Evolutionary conservation across 2,888 invertebrate species (phyloP).

Genomic region (Plemyria rubiginata): DNA sequence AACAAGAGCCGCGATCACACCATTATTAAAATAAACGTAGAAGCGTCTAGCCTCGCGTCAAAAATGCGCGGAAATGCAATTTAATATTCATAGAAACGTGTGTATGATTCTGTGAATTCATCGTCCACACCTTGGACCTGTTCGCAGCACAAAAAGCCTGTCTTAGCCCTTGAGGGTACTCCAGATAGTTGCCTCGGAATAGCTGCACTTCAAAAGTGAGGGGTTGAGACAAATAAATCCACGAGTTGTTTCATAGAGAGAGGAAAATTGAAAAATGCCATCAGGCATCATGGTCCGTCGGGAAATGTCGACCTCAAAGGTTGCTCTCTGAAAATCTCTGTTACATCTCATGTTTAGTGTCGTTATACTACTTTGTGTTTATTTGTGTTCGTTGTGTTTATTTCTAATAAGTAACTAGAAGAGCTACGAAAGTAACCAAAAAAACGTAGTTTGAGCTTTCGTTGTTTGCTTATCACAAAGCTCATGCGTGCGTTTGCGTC

Average conservation of each 20-base stretch:
- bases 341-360: constrained; percentile 34
- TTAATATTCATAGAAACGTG: constrained; percentile 82
- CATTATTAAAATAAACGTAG: not conserved
- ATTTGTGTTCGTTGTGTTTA: not conserved
- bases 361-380: not conserved
- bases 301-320: constrained; percentile 57
- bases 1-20: no score
- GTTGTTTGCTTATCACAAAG: no score
- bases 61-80: constrained; percentile 78
- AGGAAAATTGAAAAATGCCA: constrained; percentile 77
- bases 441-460: no score
- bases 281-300: constrained; percentile 59
- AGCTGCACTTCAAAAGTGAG: constrained; percentile 72
- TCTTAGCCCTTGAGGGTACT: constrained; percentile 31
- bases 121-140: constrained; percentile 79
- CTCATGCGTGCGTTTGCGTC: no score
- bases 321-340: constrained; percentile 55
- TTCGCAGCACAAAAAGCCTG: constrained; percentile 58
- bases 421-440: not conserved
- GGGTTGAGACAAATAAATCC: constrained; percentile 62
- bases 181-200: constrained; percentile 78
- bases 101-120: constrained; percentile 83
- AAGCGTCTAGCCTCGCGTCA: not conserved
- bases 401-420: not conserved
- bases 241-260: constrained; percentile 66